Evolutionary conservation across 2,113 vertebrate genomes (phyloP).

Genomic region (Castor canadensis): DNA sequence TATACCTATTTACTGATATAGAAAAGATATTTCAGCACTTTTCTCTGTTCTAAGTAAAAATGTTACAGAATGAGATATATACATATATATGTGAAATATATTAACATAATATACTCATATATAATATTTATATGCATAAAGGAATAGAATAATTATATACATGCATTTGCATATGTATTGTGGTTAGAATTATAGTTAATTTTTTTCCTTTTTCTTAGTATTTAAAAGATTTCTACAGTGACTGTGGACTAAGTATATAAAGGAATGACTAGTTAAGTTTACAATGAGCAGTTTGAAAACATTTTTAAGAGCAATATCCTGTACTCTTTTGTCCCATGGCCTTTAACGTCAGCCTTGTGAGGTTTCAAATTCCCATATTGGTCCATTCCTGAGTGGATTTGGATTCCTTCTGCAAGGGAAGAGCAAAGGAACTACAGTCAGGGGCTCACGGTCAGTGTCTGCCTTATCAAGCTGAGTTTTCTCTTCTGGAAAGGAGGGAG

Average conservation of each 20-base stretch:
- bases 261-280: neutral
- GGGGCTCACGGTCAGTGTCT: neutral
- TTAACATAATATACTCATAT: neutral
- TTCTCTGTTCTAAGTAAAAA: neutral
- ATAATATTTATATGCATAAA: neutral
- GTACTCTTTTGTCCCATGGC: neutral
- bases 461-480: neutral
- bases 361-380: neutral
- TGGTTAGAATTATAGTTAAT: neutral
- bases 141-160: neutral
- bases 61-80: neutral
- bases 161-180: neutral
- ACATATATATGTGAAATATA: neutral
- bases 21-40: neutral
- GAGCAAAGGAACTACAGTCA: neutral
- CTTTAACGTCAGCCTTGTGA: neutral
- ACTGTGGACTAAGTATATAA: neutral
- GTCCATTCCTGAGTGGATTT: neutral
- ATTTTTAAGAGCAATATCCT: neutral
- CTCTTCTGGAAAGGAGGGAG: neutral
- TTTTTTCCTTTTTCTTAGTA: neutral
- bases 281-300: neutral
- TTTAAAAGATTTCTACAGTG: neutral
- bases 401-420: neutral
- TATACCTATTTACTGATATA: neutral